Evolutionary conservation across 1,140 invertebrate species (phyloP).

Genomic region (Anastrepha obliqua): DNA sequence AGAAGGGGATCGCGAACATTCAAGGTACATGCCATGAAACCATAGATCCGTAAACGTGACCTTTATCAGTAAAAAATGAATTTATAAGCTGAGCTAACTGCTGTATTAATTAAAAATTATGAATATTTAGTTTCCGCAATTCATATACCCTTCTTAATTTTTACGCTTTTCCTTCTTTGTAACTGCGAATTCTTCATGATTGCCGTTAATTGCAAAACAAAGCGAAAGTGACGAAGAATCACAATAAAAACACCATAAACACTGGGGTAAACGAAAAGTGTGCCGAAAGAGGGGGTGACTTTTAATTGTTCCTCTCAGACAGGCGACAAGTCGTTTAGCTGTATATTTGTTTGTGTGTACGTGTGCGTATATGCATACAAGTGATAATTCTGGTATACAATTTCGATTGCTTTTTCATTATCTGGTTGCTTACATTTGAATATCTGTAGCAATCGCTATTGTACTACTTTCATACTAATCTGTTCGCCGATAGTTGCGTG

Average conservation of each 20-base stretch:
- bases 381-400: not conserved
- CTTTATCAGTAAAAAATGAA: too few relatives aligned
- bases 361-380: not conserved
- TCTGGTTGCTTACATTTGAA: slow-evolving; percentile 30
- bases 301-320: not conserved
- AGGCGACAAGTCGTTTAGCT: too few relatives aligned
- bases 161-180: not conserved
- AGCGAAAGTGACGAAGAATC: slow-evolving; percentile 39
- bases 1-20: too few relatives aligned
- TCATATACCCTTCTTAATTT: too few relatives aligned
- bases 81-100: too few relatives aligned
- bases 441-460: slow-evolving; percentile 13
- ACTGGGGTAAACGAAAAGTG: not conserved
- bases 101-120: too few relatives aligned
- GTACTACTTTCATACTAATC: slow-evolving; percentile 12
- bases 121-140: too few relatives aligned
- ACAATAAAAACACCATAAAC: slow-evolving; percentile 1
- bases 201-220: slow-evolving; percentile 26
- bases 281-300: not conserved
- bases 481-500: not conserved
- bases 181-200: not conserved
- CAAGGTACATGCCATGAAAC: too few relatives aligned
- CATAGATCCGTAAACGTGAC: too few relatives aligned
- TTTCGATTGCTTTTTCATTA: slow-evolving; percentile 42
- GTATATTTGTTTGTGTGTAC: not conserved